phyloP scores from a whole-genome alignment of 1,140 invertebrate species.

The Lycorma delicatula region DNA sequence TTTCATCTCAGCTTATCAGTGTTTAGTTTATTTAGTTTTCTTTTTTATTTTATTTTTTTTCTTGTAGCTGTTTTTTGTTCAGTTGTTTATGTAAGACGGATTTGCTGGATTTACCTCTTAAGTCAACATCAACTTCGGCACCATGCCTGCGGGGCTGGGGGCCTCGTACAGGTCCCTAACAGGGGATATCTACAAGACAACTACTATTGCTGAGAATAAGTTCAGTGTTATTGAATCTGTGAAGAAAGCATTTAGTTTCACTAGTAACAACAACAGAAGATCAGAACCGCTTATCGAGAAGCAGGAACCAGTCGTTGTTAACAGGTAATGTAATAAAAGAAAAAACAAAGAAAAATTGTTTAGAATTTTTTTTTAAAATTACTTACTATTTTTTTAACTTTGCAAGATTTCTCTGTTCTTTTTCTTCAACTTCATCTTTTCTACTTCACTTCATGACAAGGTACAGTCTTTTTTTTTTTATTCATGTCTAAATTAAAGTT shows the following conservation, averaged over 20 bases:
- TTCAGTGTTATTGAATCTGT: slow-evolving; percentile 48
- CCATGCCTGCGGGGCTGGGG: slow-evolving; percentile 49
- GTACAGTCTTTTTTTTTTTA: too few species aligned
- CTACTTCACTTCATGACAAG: too few species aligned
- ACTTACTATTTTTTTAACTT: too few species aligned
- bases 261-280: slow-evolving; percentile 41
- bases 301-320: slow-evolving; percentile 43
- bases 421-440: too few species aligned
- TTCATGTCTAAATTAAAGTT: too few species aligned
- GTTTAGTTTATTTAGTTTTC: too few species aligned
- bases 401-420: too few species aligned
- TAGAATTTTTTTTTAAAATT: neutral
- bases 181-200: slow-evolving; percentile 53
- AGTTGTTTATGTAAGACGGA: too few species aligned
- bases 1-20: too few species aligned
- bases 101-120: too few species aligned
- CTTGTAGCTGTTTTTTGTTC: too few species aligned
- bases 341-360: neutral
- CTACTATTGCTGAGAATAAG: slow-evolving; percentile 47
- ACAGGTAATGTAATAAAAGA: slow-evolving; percentile 45
- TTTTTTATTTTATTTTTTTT: too few species aligned
- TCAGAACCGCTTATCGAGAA: slow-evolving; percentile 45
- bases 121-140: slow-evolving; percentile 1
- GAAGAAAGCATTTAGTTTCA: slow-evolving; percentile 53
- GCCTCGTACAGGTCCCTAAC: slow-evolving; percentile 53